Conservation (phyloP, 2,113 vertebrate genomes). For the Corvus moneduloides region DNA sequence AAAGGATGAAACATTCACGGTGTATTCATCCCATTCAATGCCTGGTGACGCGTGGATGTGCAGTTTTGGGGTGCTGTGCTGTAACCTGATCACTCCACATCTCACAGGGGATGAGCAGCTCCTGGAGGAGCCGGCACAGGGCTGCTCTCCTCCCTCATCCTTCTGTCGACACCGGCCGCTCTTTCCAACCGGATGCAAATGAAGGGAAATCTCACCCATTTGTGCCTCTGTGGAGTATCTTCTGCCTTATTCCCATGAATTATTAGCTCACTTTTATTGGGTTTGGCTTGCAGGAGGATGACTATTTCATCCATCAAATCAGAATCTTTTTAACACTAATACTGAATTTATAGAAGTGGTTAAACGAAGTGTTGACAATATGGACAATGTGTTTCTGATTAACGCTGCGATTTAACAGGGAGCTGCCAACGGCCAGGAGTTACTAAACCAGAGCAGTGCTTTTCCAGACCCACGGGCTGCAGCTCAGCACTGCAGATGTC, state of each 20-base stretch:
- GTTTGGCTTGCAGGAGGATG: constrained; percentile 70
- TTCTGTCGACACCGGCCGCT: background rate
- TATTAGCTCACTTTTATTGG: constrained; percentile 73
- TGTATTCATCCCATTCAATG: background rate
- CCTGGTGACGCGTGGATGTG: accelerated
- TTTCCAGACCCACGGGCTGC: constrained; percentile 51
- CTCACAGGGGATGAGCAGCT: background rate
- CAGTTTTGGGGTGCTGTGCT: background rate
- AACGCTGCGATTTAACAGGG: constrained; percentile 66
- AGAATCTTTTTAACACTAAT: constrained; percentile 71
- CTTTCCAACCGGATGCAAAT: constrained; percentile 12
- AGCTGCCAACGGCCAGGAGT: constrained; percentile 67
- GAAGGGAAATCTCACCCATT: constrained; percentile 23
- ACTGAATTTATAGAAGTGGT: constrained; percentile 79
- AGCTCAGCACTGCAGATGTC: background rate
- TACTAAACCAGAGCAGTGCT: constrained; percentile 50
- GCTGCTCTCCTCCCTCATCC: background rate
- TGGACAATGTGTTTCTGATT: constrained; percentile 82
- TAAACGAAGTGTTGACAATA: constrained; percentile 81
- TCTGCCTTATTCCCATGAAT: constrained; percentile 53
- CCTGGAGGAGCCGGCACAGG: background rate
- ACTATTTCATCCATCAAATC: constrained; percentile 76
- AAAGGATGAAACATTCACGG: accelerated
- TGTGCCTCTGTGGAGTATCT: constrained; percentile 29
- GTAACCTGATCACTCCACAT: background rate